Base-by-base conservation (phyloP, 2,888 invertebrate genomes). In the Sinhomidia bicolor region DNA sequence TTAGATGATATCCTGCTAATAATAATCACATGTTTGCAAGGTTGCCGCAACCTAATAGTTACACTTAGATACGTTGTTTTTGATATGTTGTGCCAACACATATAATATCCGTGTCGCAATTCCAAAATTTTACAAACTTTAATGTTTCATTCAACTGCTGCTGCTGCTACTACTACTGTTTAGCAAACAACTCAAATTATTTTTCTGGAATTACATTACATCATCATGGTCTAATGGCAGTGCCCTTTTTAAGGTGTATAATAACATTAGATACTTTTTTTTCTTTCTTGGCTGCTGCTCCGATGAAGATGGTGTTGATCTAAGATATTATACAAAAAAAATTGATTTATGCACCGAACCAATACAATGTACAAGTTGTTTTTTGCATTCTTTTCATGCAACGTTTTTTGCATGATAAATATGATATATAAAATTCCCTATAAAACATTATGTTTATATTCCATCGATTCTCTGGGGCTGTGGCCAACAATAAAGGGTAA, bases 1-100 rank as follows among this genome's bases (percentile, higher is more conserved):
- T 17, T 10, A 36, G n/a, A n/a, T n/a, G n/a, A n/a, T n/a, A n/a
- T n/a, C n/a, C 32, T 65, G 32, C 71, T 54, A 82, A 71, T 71
- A 51, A 68, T 82, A 71, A 82, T 71, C 51, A 82, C 36, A 51
- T 71, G 82, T 82, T 68, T 82, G 62, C 41, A 51, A 62, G 62
- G n/a, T 65, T 36, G 36, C 65, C 14, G 51, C 23, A 82, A 82
- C 82, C 51, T 20, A 36, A 54, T 82, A 44, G n/a, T 65, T 57
- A 65, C 65, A 81, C 62, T 81, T 81, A 81, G 81, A 47, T 60
- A 10, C 23, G 12, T 12, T 60, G 23, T 20, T 26, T 10, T 1
- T 26, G 60, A 0, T 60, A 7, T 10, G 10, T 7, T 23, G 60
- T 51, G 17, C n/a, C n/a, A 14, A 51, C 60, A 51, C 29, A 62